Percentiles rank a stretch among this genome's conserved stretches.
These are phyloP conservation scores for Ichneumoninae sp. DNA, from an alignment of 2,888 invertebrate genomes.

Conservation along the genomic window DNA sequence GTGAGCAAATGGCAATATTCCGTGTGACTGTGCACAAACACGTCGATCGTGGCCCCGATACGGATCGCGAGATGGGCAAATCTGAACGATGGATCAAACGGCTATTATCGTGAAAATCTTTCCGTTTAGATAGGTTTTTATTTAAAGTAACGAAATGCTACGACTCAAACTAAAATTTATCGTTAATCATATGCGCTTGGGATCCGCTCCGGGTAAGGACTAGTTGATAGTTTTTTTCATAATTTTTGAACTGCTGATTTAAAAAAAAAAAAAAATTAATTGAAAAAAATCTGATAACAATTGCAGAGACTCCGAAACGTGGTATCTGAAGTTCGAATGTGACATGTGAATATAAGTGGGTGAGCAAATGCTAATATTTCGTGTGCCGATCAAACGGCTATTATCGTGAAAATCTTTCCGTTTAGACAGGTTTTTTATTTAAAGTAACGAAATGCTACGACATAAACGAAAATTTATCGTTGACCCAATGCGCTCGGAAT, in stretches of 20 bases:
- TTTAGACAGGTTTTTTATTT: not conserved
- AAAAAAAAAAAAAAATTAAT: not conserved
- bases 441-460: not conserved
- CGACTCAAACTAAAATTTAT: not conserved
- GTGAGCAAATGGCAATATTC: conserved; percentile 51
- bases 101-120: not conserved
- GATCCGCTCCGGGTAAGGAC: too few relatives aligned
- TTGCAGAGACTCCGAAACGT: not conserved
- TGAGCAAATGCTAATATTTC: conserved; percentile 49
- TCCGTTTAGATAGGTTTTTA: not conserved
- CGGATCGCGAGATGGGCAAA: conserved; percentile 14
- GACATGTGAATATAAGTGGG: conserved; percentile 55
- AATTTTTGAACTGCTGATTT: not conserved
- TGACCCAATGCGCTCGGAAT: too few relatives aligned
- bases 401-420: not conserved
- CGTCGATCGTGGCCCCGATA: conserved; percentile 9
- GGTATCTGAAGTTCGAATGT: conserved; percentile 59
- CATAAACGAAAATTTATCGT: not conserved
- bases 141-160: not conserved
- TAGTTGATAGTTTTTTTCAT: too few relatives aligned
- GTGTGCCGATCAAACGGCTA: not conserved
- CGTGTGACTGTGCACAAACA: conserved; percentile 33
- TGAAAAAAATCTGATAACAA: not conserved
- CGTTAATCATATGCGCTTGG: too few relatives aligned
- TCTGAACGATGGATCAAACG: conserved; percentile 1